A percentile compares a stretch with the other conserved stretches of the same genome.
Conservation (phyloP, 2,888 invertebrate species). For the Calliopum simillimum region DNA sequence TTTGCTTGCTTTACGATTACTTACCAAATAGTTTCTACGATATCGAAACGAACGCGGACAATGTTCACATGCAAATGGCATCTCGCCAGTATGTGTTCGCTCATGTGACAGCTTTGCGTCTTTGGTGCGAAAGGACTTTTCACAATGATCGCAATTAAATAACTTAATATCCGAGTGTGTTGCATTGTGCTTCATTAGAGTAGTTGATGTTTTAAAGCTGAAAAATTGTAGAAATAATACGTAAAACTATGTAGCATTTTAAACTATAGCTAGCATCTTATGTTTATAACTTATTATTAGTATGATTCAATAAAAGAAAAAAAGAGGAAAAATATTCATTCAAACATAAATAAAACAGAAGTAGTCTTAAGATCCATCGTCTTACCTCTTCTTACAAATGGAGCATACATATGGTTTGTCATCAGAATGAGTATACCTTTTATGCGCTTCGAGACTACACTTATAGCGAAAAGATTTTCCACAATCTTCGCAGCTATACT, state of each 20-base stretch:
- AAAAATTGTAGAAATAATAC: too few relatives aligned
- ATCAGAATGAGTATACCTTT: slow-evolving; percentile 68
- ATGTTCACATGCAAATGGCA: slow-evolving; percentile 81
- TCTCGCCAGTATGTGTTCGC: slow-evolving; percentile 81
- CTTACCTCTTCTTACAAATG: slow-evolving; percentile 63
- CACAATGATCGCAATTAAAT: slow-evolving; percentile 73
- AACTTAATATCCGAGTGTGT: slow-evolving; percentile 73
- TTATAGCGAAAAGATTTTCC: slow-evolving; percentile 68
- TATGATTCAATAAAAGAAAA: too few relatives aligned
- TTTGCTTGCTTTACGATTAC: slow-evolving; percentile 35
- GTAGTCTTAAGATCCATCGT: too few relatives aligned
- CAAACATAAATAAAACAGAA: too few relatives aligned
- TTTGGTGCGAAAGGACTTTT: slow-evolving; percentile 74
- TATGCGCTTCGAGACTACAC: slow-evolving; percentile 69
- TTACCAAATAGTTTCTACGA: slow-evolving; percentile 78
- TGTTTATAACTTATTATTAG: too few relatives aligned
- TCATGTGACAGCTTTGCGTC: slow-evolving; percentile 80
- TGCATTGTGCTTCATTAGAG: slow-evolving; percentile 67
- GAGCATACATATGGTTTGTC: slow-evolving; percentile 67
- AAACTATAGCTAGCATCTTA: too few relatives aligned
- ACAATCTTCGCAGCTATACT: slow-evolving; percentile 68
- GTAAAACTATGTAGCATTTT: too few relatives aligned
- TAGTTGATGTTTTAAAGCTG: slow-evolving; percentile 55
- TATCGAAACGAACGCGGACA: slow-evolving; percentile 82
- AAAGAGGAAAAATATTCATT: too few relatives aligned